These are phyloP conservation scores for Drosophila demipolita DNA, from an alignment of 2,888 invertebrate genomes.

Conservation along the genomic window DNA sequence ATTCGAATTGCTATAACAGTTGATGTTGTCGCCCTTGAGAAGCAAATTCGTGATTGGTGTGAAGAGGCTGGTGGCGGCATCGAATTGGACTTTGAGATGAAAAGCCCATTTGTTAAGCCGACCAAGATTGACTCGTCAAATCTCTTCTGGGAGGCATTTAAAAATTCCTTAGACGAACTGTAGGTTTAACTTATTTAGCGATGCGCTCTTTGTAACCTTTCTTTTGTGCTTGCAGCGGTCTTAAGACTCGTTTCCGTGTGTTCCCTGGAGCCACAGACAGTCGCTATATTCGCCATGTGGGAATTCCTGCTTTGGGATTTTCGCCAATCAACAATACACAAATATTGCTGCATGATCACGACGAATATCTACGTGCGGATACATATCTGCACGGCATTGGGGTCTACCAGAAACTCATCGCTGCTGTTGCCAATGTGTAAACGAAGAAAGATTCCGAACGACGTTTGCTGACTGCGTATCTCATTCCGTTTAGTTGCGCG, in stretches of 20 bases:
- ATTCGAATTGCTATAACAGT: slow-evolving; percentile 88
- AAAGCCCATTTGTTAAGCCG: slow-evolving; percentile 87
- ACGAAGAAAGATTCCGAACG: neutral
- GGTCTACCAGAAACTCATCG: slow-evolving; percentile 87
- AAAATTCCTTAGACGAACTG: slow-evolving; percentile 86
- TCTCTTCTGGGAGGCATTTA: slow-evolving; percentile 91
- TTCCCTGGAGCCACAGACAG: slow-evolving; percentile 97
- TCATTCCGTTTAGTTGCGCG: neutral
- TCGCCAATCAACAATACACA: slow-evolving; percentile 95
- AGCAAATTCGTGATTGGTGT: slow-evolving; percentile 87
- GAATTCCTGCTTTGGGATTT: slow-evolving; percentile 95
- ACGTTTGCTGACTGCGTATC: neutral
- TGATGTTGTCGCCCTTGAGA: slow-evolving; percentile 87
- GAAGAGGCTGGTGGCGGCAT: slow-evolving; percentile 91
- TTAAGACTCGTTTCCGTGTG: slow-evolving; percentile 89
- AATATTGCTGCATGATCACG: slow-evolving; percentile 94
- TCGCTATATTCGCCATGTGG: slow-evolving; percentile 90
- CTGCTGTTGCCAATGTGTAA: slow-evolving; percentile 78
- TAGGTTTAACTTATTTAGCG: slow-evolving; percentile 17
- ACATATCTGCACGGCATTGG: slow-evolving; percentile 93
- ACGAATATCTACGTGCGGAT: slow-evolving; percentile 93
- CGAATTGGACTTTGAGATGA: slow-evolving; percentile 88
- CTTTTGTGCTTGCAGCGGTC: slow-evolving; percentile 39
- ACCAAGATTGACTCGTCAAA: slow-evolving; percentile 89
- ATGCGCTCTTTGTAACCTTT: neutral